Evolutionary conservation across 2,888 invertebrate species (phyloP), one percentile per base, ranked within the genome.

Genomic region (Smittia aterrima): DNA sequence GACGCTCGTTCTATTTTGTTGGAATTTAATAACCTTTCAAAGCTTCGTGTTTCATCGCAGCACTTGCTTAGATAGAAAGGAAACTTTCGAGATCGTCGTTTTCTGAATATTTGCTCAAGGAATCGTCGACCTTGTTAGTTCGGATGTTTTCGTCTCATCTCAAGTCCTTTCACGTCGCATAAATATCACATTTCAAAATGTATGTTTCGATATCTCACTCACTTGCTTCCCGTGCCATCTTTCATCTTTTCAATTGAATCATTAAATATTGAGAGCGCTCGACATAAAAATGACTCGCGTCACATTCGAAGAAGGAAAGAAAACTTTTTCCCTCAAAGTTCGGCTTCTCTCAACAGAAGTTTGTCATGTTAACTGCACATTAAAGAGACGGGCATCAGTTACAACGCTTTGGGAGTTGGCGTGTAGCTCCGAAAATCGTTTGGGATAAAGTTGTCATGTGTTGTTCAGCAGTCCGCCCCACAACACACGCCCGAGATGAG

Each of bases 301-400:
- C 25, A 25, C n/a, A 22, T 18, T 22, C 13, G n/a, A n/a, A n/a
- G n/a, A n/a, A n/a, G n/a, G n/a, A n/a, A 11, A 32, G 32, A 32
- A 32, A 3, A 9, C 9, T 47, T 11, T n/a, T 47, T 47, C 47
- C 9, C 47, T 47, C n/a, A n/a, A n/a, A n/a, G n/a, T n/a, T n/a
- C n/a, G n/a, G n/a, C n/a, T n/a, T n/a, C n/a, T 47, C 47, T 11
- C 13, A n/a, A 47, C 1, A 24, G n/a, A 58, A 58, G 16, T 24
- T 58, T 58, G 22, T 68, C 68, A 68, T 68, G 68, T 32, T 32
- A 68, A 68, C n/a, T 68, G 68, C 24, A 68, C 68, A 68, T 68
- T 68, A 68, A 68, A 68, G 68, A 11, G 20, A 38, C 41, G 38
- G 47, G 68, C 68, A 68, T 68, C 68, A 68, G 38, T 41, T 41